These are phyloP conservation scores for Drosophila affinis DNA, from an alignment of 2,888 invertebrate species.

Conservation along the genomic window DNA sequence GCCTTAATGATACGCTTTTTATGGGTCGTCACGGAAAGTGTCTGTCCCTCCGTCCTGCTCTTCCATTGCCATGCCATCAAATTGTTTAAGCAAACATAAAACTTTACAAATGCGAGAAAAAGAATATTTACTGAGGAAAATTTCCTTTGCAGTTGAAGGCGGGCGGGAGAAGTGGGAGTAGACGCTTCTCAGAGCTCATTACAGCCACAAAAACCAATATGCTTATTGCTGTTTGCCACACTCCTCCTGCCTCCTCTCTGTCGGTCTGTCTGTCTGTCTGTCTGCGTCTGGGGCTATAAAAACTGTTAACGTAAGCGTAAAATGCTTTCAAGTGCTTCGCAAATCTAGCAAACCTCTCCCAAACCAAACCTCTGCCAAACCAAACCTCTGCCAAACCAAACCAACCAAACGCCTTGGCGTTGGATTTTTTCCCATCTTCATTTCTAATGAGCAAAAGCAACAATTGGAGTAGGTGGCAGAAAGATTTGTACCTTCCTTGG, in stretches of 20 bases:
- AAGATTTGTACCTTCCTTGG: constrained; percentile 9
- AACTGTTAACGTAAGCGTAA: constrained; percentile 78
- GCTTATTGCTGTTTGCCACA: constrained; percentile 62
- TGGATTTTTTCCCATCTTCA: constrained; percentile 10
- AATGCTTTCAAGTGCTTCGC: constrained; percentile 76
- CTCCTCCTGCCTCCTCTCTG: constrained; percentile 12
- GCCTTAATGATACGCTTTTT: constrained; percentile 77
- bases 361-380: neutral
- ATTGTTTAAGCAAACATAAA: constrained; percentile 77
- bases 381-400: constrained; percentile 23
- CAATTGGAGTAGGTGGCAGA: constrained; percentile 26
- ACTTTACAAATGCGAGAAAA: constrained; percentile 69
- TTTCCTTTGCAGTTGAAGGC: constrained; percentile 27
- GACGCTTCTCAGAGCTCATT: constrained; percentile 58
- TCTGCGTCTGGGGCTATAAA: constrained; percentile 60
- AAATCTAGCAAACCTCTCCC: constrained; percentile 53
- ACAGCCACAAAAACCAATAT: constrained; percentile 76
- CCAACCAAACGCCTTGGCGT: constrained; percentile 19
- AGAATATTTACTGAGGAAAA: constrained; percentile 56
- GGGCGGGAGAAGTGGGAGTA: constrained; percentile 12
- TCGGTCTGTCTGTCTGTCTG: neutral
- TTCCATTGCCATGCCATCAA: constrained; percentile 60
- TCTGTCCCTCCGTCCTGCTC: constrained; percentile 7
- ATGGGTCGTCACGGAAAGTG: constrained; percentile 67
- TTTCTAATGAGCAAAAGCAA: constrained; percentile 57